phyloP scores from a whole-genome alignment of 2,797 vertebrate genomes.

The Carcharodon carcharias region DNA sequence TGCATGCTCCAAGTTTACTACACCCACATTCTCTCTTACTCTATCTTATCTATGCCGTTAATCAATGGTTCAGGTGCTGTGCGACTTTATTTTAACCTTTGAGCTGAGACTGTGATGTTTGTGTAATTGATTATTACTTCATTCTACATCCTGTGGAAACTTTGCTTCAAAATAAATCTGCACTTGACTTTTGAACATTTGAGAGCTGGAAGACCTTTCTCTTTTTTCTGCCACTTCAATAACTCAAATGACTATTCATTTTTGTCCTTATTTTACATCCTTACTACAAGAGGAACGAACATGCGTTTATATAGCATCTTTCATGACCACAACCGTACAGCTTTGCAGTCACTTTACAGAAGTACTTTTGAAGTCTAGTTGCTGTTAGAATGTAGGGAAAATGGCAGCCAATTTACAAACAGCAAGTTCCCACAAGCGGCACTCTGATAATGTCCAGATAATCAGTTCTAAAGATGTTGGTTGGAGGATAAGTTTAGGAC shows the following conservation, averaged over 20 bases:
- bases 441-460: neutral
- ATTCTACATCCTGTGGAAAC: neutral
- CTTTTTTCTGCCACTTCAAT: neutral
- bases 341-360: neutral
- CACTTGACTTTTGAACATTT: neutral
- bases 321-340: neutral
- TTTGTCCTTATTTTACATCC: neutral
- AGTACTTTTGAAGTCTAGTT: neutral
- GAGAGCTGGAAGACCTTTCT: neutral
- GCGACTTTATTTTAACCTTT: neutral
- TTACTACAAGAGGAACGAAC: neutral
- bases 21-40: neutral
- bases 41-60: neutral
- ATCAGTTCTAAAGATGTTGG: neutral
- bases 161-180: neutral
- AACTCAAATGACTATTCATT: neutral
- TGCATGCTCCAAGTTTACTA: too few relatives aligned
- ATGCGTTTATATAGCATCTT: neutral
- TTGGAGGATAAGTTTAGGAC: neutral
- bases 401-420: neutral
- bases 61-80: neutral
- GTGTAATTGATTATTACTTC: neutral
- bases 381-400: neutral
- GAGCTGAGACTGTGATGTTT: neutral
- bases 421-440: neutral